Evolutionary conservation across 2,888 invertebrate genomes (phyloP), one percentile per base, ranked within the genome.

Genomic region (Andrena flavipes): DNA sequence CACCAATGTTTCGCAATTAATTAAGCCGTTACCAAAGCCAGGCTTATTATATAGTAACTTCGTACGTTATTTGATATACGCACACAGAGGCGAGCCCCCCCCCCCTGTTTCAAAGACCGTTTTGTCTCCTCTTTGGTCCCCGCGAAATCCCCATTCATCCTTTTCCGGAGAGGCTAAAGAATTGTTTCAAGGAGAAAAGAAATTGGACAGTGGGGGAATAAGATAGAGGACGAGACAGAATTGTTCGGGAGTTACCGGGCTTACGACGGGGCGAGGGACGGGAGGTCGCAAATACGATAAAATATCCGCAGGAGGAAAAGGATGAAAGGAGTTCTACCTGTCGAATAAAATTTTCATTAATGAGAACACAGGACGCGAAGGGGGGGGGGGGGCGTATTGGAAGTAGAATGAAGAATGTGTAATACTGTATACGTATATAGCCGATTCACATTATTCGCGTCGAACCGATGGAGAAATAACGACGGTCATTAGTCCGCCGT

Each of bases 181-280:
- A 80, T 80, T 74, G 83, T 76, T 81, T 83, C 83, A 48, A 42
- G 56, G 35, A 26, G 62, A 62, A 51, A 60, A 80, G 74, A 75
- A 77, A 83, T 77, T 80, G 84, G 69, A 69, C 67, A 60, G 65
- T 64, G 74, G 42, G 65, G 69, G 73, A 73, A 83, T 70, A 80
- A 80, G 67, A 73, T 59, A 68, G 64, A 65, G 30, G 78, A 75
- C 68, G 69, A 72, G 71, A 70, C 74, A 67, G 75, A 79, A 84
- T 84, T 77, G 80, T 84, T 83, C 63, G 71, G 10, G 74, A 68
- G 76, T 84, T 76, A 76, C 65, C 73, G 80, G 33, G 71, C 71
- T 82, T 64, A 56, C 48, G 13, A 8, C 8, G 23, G 64, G n/a
- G 33, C 7, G 59, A 65, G 60, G 69, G 42, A 42, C 20, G 49